Percentiles rank a stretch among this genome's conserved stretches.
These are phyloP conservation scores for Helicoverpa assulta DNA, from an alignment of 2,888 invertebrate genomes.

Conservation along the genomic window DNA sequence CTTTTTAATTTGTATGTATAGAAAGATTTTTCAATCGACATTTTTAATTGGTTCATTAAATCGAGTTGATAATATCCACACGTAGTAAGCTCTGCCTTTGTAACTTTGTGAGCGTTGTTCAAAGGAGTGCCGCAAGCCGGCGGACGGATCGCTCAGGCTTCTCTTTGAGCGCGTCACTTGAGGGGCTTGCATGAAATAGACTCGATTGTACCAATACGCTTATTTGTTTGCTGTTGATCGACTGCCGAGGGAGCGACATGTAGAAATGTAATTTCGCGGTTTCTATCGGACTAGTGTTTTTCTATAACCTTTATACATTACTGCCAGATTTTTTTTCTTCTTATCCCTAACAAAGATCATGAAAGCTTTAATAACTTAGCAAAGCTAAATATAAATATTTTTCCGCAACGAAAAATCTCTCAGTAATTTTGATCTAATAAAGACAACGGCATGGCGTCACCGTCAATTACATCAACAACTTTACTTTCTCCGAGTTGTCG, in stretches of 20 bases:
- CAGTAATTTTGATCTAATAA: conserved; percentile 50
- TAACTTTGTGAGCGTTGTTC: conserved; percentile 73
- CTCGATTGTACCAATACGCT: conserved; percentile 83
- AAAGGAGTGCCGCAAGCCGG: conserved; percentile 68
- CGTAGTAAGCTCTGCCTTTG: conserved; percentile 73
- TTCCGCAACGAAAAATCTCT: conserved; percentile 11
- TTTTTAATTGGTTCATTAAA: conserved; percentile 67
- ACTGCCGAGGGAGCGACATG: conserved; percentile 64
- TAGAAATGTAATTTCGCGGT: conserved; percentile 66
- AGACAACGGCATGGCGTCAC: conserved; percentile 61
- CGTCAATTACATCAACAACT: conserved; percentile 85
- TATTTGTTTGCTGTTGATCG: conserved; percentile 87
- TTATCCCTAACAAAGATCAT: background rate
- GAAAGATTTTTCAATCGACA: conserved; percentile 1
- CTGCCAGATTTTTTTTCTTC: background rate
- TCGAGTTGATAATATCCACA: conserved; percentile 54
- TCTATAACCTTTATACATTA: conserved; percentile 5
- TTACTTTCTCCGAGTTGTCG: conserved; percentile 79
- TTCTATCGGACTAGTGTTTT: conserved; percentile 52
- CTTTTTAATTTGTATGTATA: background rate
- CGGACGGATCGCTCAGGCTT: conserved; percentile 70
- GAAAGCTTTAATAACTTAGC: background rate
- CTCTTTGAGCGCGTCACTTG: conserved; percentile 83
- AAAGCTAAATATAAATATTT: conserved; percentile 24
- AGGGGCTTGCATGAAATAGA: conserved; percentile 80